phyloP scores from a whole-genome alignment of 2,113 vertebrate species.

The Delphinus delphis region DNA sequence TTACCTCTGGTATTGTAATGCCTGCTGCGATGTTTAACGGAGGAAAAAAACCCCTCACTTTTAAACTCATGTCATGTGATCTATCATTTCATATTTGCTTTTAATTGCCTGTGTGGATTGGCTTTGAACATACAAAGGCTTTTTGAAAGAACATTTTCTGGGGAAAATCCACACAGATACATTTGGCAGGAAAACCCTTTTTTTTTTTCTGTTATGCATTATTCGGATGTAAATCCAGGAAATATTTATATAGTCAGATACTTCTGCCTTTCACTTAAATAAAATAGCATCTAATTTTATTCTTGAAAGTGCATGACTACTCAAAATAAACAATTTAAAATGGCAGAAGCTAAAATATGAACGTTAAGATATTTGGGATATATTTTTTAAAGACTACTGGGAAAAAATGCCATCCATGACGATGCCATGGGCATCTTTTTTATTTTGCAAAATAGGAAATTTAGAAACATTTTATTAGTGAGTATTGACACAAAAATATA shows the following conservation, averaged over 20 bases:
- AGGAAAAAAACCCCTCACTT: neutral
- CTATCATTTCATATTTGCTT: constrained; percentile 61
- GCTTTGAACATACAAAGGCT: constrained; percentile 71
- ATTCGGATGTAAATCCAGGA: neutral
- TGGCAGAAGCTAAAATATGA: neutral
- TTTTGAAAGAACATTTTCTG: constrained; percentile 48
- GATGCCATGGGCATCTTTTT: neutral
- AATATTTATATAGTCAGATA: neutral
- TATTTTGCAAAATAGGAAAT: constrained; percentile 36
- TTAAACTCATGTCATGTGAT: constrained; percentile 64
- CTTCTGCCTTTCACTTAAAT: neutral
- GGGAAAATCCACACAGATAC: constrained; percentile 31
- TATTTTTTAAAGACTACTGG: neutral
- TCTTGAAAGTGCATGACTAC: neutral
- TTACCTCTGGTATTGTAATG: constrained; percentile 77
- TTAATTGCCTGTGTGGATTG: constrained; percentile 59
- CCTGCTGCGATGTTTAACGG: constrained; percentile 69
- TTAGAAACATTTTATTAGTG: neutral
- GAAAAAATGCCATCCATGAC: neutral
- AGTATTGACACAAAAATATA: neutral
- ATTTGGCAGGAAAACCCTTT: constrained; percentile 37
- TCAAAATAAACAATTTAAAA: constrained; percentile 10
- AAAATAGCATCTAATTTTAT: constrained; percentile 40
- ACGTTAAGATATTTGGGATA: neutral
- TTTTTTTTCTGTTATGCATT: neutral